Evolutionary conservation across 2,888 invertebrate species (phyloP).

Genomic region (Caenorhabditis uteleia): DNA sequence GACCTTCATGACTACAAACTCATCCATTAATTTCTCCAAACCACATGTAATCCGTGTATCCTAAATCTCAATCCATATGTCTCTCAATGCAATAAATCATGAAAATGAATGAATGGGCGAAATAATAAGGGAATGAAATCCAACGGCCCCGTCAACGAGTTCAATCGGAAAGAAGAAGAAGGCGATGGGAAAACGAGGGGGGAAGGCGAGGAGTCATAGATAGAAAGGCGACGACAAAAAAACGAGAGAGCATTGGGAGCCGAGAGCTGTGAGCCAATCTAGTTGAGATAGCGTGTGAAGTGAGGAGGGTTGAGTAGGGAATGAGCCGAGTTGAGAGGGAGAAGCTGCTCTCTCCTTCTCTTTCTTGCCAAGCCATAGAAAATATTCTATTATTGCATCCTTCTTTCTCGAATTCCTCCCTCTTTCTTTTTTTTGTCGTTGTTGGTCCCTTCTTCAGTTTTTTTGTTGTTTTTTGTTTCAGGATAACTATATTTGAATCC

Average conservation of each 20-base stretch:
- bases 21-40: too few relatives aligned
- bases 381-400: constrained; percentile 40
- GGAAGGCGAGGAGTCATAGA: constrained; percentile 3
- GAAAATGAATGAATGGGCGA: constrained; percentile 3
- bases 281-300: constrained; percentile 18
- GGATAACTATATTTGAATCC: neutral
- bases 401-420: constrained; percentile 3
- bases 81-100: too few relatives aligned
- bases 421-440: constrained; percentile 8
- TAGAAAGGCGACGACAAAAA: constrained; percentile 6
- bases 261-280: too few relatives aligned
- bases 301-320: constrained; percentile 20
- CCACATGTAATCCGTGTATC: too few relatives aligned
- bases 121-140: neutral
- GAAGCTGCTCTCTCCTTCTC: constrained; percentile 24
- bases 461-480: constrained; percentile 2
- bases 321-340: constrained; percentile 4
- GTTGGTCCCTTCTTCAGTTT: neutral
- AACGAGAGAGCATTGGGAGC: constrained; percentile 4
- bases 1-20: too few relatives aligned
- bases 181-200: too few relatives aligned
- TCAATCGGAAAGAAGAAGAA: too few relatives aligned
- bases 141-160: neutral
- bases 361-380: too few relatives aligned
- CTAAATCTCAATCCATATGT: too few relatives aligned